These are phyloP conservation scores for Tetragnatha versicolor DNA, from an alignment of 1,140 invertebrate genomes.

Conservation along the genomic window DNA sequence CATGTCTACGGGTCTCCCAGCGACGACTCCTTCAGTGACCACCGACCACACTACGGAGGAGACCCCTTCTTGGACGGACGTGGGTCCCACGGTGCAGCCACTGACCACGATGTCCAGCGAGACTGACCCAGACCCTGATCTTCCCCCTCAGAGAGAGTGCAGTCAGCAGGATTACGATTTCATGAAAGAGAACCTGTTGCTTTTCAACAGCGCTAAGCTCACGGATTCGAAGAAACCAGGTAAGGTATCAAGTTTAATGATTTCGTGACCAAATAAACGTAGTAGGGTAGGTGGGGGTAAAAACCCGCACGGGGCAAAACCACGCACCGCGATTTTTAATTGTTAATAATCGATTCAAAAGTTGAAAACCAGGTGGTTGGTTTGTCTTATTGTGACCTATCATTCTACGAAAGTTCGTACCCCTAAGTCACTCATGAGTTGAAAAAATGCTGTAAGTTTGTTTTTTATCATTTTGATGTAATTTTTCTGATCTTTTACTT, in stretches of 20 bases:
- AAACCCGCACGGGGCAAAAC: no score
- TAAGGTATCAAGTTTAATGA: neutral
- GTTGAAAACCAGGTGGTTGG: no score
- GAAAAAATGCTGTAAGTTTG: no score
- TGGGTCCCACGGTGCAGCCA: neutral
- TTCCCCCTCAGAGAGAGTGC: slow-evolving; percentile 53
- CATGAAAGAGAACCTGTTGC: slow-evolving; percentile 75
- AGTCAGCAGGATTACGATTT: slow-evolving; percentile 59
- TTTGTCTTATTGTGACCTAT: no score
- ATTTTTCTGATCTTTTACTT: no score
- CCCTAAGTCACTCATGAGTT: no score
- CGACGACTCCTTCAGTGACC: neutral
- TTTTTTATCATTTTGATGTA: no score
- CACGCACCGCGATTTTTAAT: no score
- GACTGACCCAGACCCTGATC: neutral
- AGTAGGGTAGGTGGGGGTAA: no score
- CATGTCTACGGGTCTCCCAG: neutral
- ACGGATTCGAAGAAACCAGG: slow-evolving; percentile 65
- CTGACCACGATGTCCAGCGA: slow-evolving; percentile 3
- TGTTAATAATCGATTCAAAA: no score
- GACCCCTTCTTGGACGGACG: slow-evolving; percentile 26
- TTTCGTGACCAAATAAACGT: no score
- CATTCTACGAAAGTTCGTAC: no score
- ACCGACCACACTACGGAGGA: slow-evolving; percentile 4
- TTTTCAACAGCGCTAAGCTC: slow-evolving; percentile 76